Evolutionary conservation across 2,113 vertebrate genomes (phyloP).

Genomic region (Toxostoma redivivum): DNA sequence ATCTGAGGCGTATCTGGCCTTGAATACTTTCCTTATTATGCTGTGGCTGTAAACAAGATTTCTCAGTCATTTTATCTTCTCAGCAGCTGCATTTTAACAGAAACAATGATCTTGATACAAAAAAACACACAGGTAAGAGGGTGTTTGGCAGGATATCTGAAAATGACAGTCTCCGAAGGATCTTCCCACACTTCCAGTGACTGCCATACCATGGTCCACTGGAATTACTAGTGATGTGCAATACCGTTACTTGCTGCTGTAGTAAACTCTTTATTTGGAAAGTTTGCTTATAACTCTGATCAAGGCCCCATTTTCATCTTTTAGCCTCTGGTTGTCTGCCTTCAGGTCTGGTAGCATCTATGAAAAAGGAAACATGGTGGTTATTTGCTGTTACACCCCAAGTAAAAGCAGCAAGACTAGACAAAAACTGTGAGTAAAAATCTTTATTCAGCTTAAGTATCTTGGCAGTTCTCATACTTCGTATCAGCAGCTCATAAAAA

Average conservation of each 20-base stretch:
- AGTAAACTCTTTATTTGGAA: constrained; percentile 83
- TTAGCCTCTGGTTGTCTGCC: constrained; percentile 99
- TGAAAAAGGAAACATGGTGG: neutral
- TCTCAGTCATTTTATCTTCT: constrained; percentile 83
- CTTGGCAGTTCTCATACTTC: neutral
- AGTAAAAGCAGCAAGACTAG: neutral
- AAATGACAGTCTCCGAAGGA: constrained; percentile 73
- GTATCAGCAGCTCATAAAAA: neutral
- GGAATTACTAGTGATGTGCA: constrained; percentile 87
- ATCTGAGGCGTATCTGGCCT: constrained; percentile 89
- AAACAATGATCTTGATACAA: constrained; percentile 81
- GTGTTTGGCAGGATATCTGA: constrained; percentile 81
- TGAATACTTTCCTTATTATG: constrained; percentile 82
- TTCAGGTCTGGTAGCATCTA: constrained; percentile 99
- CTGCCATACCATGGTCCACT: constrained; percentile 74
- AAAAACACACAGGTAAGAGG: constrained; percentile 75
- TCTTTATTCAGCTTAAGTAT: neutral
- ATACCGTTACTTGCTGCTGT: constrained; percentile 83
- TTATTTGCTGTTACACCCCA: neutral
- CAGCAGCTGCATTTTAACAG: constrained; percentile 82
- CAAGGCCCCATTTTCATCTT: constrained; percentile 98
- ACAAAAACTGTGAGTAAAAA: neutral
- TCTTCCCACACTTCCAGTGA: constrained; percentile 72
- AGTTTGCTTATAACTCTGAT: constrained; percentile 96
- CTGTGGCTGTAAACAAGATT: constrained; percentile 91